Evolutionary conservation across 2,113 vertebrate genomes (phyloP).

Genomic region (Crotalus horridus): DNA sequence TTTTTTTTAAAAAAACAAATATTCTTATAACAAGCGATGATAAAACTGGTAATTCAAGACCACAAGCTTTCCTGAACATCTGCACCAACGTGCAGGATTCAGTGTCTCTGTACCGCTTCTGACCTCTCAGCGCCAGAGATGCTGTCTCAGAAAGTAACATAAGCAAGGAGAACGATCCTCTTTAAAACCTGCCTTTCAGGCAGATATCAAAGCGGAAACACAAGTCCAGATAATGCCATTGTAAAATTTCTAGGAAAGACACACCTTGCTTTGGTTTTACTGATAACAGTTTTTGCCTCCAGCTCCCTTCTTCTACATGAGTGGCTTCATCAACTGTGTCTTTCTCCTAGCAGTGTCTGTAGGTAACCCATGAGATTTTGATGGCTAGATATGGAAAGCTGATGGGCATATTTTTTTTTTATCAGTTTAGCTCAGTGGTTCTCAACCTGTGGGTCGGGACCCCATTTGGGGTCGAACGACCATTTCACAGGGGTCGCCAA

Average conservation of each 20-base stretch:
- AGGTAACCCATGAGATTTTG: background rate
- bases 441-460: no score
- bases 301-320: background rate
- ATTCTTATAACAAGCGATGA: background rate
- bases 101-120: background rate
- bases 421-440: background rate
- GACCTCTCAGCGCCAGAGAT: background rate
- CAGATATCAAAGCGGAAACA: constrained; percentile 6
- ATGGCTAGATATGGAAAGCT: background rate
- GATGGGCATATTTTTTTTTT: background rate
- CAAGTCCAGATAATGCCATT: background rate
- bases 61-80: constrained; percentile 6
- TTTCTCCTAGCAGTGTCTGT: background rate
- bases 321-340: background rate
- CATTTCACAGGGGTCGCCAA: no score
- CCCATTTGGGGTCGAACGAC: no score
- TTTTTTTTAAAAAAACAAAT: background rate
- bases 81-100: background rate
- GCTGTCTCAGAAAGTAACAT: background rate
- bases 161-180: background rate
- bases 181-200: background rate
- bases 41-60: background rate
- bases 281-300: background rate
- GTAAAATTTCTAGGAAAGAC: background rate
- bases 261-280: background rate